phyloP scores from a whole-genome alignment of 37 sponge, comb jelly and placozoan genomes.

The Halichondria panicea region DNA sequence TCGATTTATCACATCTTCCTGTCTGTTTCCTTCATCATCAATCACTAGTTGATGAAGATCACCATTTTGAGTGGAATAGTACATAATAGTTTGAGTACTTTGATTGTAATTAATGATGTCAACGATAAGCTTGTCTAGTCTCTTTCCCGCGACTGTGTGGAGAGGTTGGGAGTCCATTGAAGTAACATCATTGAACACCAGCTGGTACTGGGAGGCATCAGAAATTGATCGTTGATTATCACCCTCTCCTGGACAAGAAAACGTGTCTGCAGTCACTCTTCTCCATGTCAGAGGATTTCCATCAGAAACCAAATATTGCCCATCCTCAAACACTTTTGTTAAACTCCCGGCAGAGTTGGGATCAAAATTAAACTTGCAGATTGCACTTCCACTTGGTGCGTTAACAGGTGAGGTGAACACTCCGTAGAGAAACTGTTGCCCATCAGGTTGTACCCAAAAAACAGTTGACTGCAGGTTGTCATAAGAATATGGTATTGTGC shows the following conservation, averaged over 20 bases:
- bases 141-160: slow-evolving; percentile 14
- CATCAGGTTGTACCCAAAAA: slow-evolving; percentile 1
- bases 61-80: slow-evolving; percentile 18
- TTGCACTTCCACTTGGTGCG: slow-evolving; percentile 62
- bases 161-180: slow-evolving; percentile 25
- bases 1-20: background rate
- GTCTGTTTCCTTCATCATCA: too few relatives aligned
- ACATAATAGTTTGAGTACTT: slow-evolving; percentile 29
- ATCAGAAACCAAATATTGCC: slow-evolving; percentile 6
- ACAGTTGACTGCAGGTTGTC: slow-evolving; percentile 44
- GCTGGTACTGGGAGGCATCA: slow-evolving; percentile 12
- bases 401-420: slow-evolving; percentile 49
- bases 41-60: slow-evolving; percentile 17
- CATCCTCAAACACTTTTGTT: slow-evolving; percentile 38
- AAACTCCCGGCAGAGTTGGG: slow-evolving; percentile 5
- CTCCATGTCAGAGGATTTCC: slow-evolving; percentile 8
- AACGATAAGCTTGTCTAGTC: slow-evolving; percentile 25
- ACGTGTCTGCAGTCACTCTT: background rate
- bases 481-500: slow-evolving; percentile 42
- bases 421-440: slow-evolving; percentile 45
- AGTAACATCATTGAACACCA: slow-evolving; percentile 14
- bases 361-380: slow-evolving; percentile 65
- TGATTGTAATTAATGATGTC: slow-evolving; percentile 21
- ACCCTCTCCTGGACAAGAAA: slow-evolving; percentile 33
- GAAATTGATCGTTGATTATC: slow-evolving; percentile 5